Conservation (phyloP, 1,140 invertebrate genomes). For the Xylocopa sonorina region DNA sequence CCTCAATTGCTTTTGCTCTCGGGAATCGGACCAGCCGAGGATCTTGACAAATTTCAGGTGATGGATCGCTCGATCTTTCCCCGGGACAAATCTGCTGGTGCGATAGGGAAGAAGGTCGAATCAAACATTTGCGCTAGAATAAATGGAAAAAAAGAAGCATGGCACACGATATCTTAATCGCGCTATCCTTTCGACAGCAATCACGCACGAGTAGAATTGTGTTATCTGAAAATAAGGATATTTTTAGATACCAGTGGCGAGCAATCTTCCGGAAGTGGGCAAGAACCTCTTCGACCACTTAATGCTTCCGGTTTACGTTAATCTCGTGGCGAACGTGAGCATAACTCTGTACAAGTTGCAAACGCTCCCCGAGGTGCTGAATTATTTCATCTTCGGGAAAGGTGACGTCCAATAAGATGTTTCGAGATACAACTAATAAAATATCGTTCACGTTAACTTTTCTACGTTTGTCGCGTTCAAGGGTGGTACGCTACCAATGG, state of each 20-base stretch:
- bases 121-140: no score
- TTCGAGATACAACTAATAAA: background rate
- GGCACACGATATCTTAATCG: no score
- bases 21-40: slow-evolving; percentile 84
- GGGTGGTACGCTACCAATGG: slow-evolving; percentile 83
- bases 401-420: slow-evolving; percentile 80
- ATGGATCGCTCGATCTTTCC: background rate
- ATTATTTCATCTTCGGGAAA: slow-evolving; percentile 84
- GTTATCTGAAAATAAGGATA: background rate
- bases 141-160: no score
- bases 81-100: no score
- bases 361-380: slow-evolving; percentile 82
- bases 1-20: slow-evolving; percentile 89
- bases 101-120: no score
- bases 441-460: background rate
- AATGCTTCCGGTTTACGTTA: slow-evolving; percentile 87
- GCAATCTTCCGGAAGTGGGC: slow-evolving; percentile 84
- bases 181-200: background rate
- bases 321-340: slow-evolving; percentile 84
- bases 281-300: slow-evolving; percentile 88
- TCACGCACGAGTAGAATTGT: background rate
- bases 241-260: slow-evolving; percentile 81
- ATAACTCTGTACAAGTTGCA: slow-evolving; percentile 85
- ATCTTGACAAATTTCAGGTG: slow-evolving; percentile 80
- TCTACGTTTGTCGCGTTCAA: slow-evolving; percentile 30